Base-by-base conservation (phyloP, 2,888 invertebrate genomes). In the Neuroscelio doddi region DNA sequence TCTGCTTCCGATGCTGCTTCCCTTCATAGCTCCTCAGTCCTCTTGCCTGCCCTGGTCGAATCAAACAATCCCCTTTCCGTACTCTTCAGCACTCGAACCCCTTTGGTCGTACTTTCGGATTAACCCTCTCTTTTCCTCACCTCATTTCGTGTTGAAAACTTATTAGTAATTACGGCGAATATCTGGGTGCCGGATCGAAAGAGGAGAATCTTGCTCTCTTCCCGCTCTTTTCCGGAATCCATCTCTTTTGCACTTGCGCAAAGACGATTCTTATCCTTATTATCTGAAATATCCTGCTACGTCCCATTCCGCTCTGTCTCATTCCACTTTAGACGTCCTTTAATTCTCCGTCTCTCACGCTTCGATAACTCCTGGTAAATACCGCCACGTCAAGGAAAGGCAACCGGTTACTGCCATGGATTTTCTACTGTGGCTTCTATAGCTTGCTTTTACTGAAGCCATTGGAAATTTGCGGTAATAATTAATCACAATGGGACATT, bases 131-230 rank as follows among this genome's bases (percentile, higher is more conserved):
- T 80, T 84, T 83, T 84, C 84, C 80, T 83, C 84, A 83, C 84
- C 84, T 84, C 81, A 82, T 83, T 84, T 82, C 81, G 84, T 78
- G 84, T 82, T 80, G 84, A 84, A 84, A 84, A 84, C 83, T 84
- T 84, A 84, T 84, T 84, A 84, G 83, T 83, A 84, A 84, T 84
- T 84, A 84, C 83, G 79, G 72, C 72, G 72, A 77, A 81, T 81
- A 83, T 82, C 82, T 80, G 76, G 72, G 72, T 68, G 72, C 70
- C 61, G 74, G 70, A 82, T 81, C 79, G 78, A 76, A 75, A 75
- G 75, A 74, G 74, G 66, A 68, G 71, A 69, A 65, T 66, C 70
- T 59, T 59, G 65, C 63, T 50, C 42, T 45, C 59, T 26, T 53
- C 47, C 51, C 38, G 34, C 63, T 59, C 64, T 52, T 17, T 59